Conservation (phyloP, 1,140 invertebrate genomes). For the Drosophila biarmipes region DNA sequence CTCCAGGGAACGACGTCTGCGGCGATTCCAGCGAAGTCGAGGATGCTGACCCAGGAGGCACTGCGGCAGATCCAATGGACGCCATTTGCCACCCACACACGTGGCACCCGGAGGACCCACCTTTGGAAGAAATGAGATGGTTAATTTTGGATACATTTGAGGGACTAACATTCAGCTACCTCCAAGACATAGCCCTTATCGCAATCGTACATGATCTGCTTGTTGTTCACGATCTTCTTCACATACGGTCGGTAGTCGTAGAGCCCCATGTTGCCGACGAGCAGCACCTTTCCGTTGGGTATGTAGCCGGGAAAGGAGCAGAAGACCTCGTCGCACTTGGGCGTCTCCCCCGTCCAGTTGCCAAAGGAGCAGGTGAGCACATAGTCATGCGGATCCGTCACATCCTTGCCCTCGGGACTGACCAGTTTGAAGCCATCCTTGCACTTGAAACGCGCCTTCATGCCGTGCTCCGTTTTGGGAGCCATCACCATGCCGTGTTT, state of each 20-base stretch:
- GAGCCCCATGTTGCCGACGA: conserved; percentile 98
- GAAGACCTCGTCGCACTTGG: conserved; percentile 95
- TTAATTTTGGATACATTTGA: too few relatives aligned
- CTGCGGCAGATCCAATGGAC: conserved; percentile 83
- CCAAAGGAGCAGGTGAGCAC: conserved; percentile 95
- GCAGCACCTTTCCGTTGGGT: conserved; percentile 94
- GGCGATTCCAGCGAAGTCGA: conserved; percentile 90
- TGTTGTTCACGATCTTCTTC: conserved; percentile 95
- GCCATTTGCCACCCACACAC: conserved; percentile 83
- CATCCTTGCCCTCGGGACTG: conserved; percentile 86
- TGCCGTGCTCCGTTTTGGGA: conserved; percentile 97
- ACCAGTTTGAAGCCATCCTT: conserved; percentile 94
- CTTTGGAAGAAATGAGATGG: conserved; percentile 3
- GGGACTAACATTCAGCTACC: conserved; percentile 76
- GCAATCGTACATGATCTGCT: conserved; percentile 98
- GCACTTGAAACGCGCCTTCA: conserved; percentile 96
- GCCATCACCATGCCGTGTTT: conserved; percentile 97
- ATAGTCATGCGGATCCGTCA: conserved; percentile 85
- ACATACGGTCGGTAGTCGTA: conserved; percentile 99
- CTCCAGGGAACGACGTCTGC: conserved; percentile 87
- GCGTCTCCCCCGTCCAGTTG: conserved; percentile 95
- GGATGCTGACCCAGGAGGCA: conserved; percentile 93
- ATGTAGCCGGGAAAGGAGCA: conserved; percentile 97
- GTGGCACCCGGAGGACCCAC: conserved; percentile 93
- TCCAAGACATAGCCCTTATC: conserved; percentile 94